These are phyloP conservation scores for Bicyclus anynana DNA, from an alignment of 1,140 invertebrate species.

Conservation along the genomic window DNA sequence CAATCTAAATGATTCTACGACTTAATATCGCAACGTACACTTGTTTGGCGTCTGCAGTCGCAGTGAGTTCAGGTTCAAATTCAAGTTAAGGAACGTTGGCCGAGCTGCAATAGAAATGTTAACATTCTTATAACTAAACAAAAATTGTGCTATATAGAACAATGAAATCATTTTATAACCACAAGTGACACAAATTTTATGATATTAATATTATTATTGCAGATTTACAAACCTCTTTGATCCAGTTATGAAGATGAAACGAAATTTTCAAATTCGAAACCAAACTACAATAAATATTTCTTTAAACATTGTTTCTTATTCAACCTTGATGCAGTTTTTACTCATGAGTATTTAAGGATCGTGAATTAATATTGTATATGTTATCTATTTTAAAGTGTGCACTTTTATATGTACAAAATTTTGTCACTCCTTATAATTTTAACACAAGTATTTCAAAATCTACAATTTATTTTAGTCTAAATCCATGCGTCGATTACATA, in stretches of 20 bases:
- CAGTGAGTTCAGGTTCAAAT: conserved; percentile 93
- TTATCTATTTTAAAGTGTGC: background rate
- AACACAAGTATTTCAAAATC: background rate
- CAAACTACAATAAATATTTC: too few relatives aligned
- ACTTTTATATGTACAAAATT: background rate
- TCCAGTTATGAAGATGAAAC: background rate
- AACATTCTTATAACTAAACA: conserved; percentile 19
- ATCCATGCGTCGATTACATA: conserved; percentile 47
- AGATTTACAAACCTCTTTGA: conserved; percentile 5
- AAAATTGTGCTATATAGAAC: background rate
- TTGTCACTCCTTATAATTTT: background rate
- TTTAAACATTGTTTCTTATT: too few relatives aligned
- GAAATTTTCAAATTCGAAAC: too few relatives aligned
- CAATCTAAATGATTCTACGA: conserved; percentile 55
- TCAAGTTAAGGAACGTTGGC: conserved; percentile 97
- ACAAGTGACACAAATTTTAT: background rate
- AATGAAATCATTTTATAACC: background rate
- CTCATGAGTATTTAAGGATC: background rate
- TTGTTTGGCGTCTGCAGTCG: conserved; percentile 90
- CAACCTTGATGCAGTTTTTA: too few relatives aligned
- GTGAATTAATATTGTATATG: background rate
- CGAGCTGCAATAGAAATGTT: conserved; percentile 89
- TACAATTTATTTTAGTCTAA: background rate
- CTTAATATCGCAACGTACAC: conserved; percentile 80
- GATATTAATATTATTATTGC: too few relatives aligned